Conservation (phyloP, 2,888 invertebrate species). For the Pristionchus fissidentatus region DNA sequence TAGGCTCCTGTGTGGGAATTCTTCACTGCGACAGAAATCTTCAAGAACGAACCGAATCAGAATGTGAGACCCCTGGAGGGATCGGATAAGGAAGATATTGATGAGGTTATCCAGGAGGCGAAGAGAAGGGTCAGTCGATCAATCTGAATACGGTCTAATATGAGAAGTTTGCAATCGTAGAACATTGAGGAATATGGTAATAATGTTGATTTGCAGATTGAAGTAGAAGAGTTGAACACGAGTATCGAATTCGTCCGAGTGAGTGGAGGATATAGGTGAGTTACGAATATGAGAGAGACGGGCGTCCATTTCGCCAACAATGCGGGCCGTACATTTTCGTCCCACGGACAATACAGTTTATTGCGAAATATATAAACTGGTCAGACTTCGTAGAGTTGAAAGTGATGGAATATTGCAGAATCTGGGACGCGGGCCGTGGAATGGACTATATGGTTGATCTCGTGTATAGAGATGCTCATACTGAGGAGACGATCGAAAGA, state of each 20-base stretch:
- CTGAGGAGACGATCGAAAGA: slow-evolving; percentile 53
- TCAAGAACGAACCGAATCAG: slow-evolving; percentile 86
- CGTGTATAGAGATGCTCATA: slow-evolving; percentile 56
- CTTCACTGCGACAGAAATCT: slow-evolving; percentile 88
- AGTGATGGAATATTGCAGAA: slow-evolving; percentile 62
- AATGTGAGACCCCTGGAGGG: slow-evolving; percentile 81
- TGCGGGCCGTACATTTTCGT: neutral
- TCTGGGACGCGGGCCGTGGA: slow-evolving; percentile 87
- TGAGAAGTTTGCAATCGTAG: too few species aligned
- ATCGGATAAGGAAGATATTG: slow-evolving; percentile 79
- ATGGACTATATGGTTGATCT: slow-evolving; percentile 87
- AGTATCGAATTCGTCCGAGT: slow-evolving; percentile 69
- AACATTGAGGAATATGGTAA: neutral
- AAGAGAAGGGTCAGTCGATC: slow-evolving; percentile 48
- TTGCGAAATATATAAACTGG: neutral
- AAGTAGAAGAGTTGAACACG: slow-evolving; percentile 52
- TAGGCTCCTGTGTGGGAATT: slow-evolving; percentile 90
- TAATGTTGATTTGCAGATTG: slow-evolving; percentile 51
- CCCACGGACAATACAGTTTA: neutral
- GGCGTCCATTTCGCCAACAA: neutral
- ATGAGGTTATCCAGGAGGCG: slow-evolving; percentile 81
- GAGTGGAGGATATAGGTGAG: slow-evolving; percentile 67
- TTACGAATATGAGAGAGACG: neutral
- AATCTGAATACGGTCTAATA: too few species aligned
- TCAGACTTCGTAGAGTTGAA: neutral